Base-by-base conservation (phyloP, 2,888 invertebrate genomes). In the Phyto melanocephala region DNA sequence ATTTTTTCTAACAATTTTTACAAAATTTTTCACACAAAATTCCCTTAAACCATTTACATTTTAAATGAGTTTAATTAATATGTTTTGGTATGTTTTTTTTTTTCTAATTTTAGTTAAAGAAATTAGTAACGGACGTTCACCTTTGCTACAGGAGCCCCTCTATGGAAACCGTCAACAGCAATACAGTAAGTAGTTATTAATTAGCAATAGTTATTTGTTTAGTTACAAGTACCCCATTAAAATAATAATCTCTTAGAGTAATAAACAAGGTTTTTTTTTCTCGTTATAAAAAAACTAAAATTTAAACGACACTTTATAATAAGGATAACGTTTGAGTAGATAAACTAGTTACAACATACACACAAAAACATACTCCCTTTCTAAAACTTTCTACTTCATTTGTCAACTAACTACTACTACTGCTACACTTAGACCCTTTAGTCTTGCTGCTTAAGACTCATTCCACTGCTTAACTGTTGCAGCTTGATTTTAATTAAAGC, bases 111-210 rank as follows among this genome's bases (percentile, higher is more conserved):
- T 90, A 91, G 91, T 91, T 87, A 91, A 91, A 88, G 91, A 91
- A 88, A 89, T 91, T 87, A 90, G 89, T 88, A 91, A 91, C 88
- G 91, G 96, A 87, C 96, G 96, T 86, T 96, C 96, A 58, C 97
- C 97, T 68, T 93, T 97, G 85, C 93, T 97, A 76, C 96, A 96
- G 92, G 97, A 97, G 88, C 97, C 97, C 84, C 95, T 96, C 92
- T 96, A 95, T 85, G 96, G 96, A 85, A 95, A 96, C 83, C 93
- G 96, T 87, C 96, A 96, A 85, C 96, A 96, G 91, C 96, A 96
- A 84, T 97, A 95, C 93, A 96, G 96, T 96, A 93, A 96, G 95
- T 95, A 90, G 89, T 87, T 28, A 87, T 24, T 60, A 24, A 20
- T 62, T 33, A 52, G 42, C 28, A 42, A 33, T 54, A 20, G 42